Evolutionary conservation across 2,113 vertebrate species (phyloP).

Genomic region (Gadus macrocephalus): DNA sequence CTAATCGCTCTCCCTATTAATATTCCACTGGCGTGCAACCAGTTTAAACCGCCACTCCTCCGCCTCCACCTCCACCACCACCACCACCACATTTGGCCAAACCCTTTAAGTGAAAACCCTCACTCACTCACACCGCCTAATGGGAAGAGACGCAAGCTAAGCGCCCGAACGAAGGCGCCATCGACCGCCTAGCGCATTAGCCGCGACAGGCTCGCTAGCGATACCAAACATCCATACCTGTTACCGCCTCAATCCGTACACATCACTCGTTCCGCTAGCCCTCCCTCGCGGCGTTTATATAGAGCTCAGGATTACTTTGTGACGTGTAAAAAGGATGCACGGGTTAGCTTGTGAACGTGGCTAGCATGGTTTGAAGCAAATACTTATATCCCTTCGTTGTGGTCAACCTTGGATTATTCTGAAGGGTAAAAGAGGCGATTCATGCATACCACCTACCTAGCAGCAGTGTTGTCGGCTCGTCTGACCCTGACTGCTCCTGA

Average conservation of each 20-base stretch:
- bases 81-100: slow-evolving; percentile 47
- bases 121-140: slow-evolving; percentile 53
- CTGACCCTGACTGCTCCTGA: too few relatives aligned
- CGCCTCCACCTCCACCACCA: slow-evolving; percentile 3
- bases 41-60: neutral
- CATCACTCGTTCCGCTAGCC: slow-evolving; percentile 34
- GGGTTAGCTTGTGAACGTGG: too few relatives aligned
- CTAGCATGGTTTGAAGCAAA: too few relatives aligned
- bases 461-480: too few relatives aligned
- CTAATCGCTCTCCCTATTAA: too few relatives aligned
- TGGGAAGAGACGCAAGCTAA: slow-evolving; percentile 63
- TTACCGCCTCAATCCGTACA: slow-evolving; percentile 68
- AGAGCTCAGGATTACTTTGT: slow-evolving; percentile 65
- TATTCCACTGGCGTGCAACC: neutral
- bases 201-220: slow-evolving; percentile 20
- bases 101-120: slow-evolving; percentile 49
- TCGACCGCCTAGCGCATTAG: slow-evolving; percentile 49
- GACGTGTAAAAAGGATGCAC: slow-evolving; percentile 51
- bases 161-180: slow-evolving; percentile 60
- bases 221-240: slow-evolving; percentile 64
- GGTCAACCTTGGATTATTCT: too few relatives aligned
- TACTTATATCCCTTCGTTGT: too few relatives aligned
- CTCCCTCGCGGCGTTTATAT: slow-evolving; percentile 49
- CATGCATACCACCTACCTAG: too few relatives aligned
- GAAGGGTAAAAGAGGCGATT: too few relatives aligned